These are phyloP conservation scores for Spheniscus mendiculus DNA, from an alignment of 2,113 vertebrate species.

Conservation along the genomic window DNA sequence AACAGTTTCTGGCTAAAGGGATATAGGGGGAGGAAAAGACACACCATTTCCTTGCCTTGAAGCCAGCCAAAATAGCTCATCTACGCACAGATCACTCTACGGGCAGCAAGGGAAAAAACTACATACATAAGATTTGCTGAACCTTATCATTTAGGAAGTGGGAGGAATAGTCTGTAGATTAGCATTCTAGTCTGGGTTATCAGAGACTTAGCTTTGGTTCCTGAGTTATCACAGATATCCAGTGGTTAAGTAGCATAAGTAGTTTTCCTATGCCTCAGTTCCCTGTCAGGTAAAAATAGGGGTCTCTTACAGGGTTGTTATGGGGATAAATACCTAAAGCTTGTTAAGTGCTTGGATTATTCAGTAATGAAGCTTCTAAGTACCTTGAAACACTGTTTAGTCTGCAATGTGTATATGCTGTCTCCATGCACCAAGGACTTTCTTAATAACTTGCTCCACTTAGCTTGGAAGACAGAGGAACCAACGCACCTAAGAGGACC, in stretches of 20 bases:
- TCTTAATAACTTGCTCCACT: not conserved
- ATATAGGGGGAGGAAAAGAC: not conserved
- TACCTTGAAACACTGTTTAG: not conserved
- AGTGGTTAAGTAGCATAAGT: not conserved
- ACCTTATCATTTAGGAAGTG: not conserved
- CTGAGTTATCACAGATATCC: not conserved
- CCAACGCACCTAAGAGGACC: not conserved
- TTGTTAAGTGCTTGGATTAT: slow-evolving; percentile 18
- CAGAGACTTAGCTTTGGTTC: not conserved
- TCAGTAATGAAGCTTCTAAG: slow-evolving; percentile 12
- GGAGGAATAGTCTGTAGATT: not conserved
- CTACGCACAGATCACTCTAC: not conserved
- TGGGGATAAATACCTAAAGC: slow-evolving; percentile 6
- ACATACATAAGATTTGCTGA: not conserved
- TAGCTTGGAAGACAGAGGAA: not conserved
- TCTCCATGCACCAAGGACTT: not conserved
- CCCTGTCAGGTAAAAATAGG: slow-evolving; percentile 29
- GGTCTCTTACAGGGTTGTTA: not conserved
- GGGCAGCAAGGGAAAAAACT: not conserved
- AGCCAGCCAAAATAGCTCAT: not conserved
- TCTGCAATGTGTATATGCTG: not conserved
- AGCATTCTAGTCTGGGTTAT: not conserved
- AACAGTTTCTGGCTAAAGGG: not conserved
- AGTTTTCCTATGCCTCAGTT: slow-evolving; percentile 33
- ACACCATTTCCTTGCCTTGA: not conserved